These are phyloP conservation scores for Chiloscyllium punctatum DNA, from an alignment of 2,797 vertebrate species.

Conservation along the genomic window DNA sequence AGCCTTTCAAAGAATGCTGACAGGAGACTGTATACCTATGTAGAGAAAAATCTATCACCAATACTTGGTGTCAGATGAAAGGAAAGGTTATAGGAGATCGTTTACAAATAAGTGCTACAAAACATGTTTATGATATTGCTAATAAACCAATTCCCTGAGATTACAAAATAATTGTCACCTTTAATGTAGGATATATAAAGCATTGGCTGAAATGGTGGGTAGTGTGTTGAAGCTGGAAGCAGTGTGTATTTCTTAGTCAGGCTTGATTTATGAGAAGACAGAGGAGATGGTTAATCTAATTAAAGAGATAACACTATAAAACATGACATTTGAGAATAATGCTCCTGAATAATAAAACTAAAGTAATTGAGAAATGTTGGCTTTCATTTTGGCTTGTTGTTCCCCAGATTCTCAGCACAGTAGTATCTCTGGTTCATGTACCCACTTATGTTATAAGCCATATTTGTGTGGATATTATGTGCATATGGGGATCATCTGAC, in stretches of 20 bases:
- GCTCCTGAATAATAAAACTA: not conserved
- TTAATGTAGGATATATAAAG: not conserved
- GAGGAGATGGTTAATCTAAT: conserved; percentile 3
- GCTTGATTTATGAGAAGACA: conserved; percentile 29
- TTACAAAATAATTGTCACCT: not conserved
- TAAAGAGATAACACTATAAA: not conserved
- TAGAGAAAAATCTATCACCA: not conserved
- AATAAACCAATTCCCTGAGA: not conserved
- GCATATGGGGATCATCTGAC: not conserved
- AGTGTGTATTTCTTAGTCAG: not conserved
- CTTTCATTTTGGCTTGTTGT: not conserved
- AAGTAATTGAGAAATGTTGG: not conserved
- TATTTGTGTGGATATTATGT: not conserved
- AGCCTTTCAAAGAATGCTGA: conserved; percentile 54
- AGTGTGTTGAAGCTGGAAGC: conserved; percentile 8
- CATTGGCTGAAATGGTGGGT: not conserved
- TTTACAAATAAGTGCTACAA: conserved; percentile 28
- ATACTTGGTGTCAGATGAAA: conserved; percentile 2
- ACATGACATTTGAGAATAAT: not conserved
- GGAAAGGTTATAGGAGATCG: conserved; percentile 13
- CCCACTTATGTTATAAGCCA: too few relatives aligned
- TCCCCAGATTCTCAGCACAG: not conserved
- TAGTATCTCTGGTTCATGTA: not conserved
- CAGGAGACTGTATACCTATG: conserved; percentile 42
- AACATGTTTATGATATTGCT: conserved; percentile 11